These are phyloP conservation scores for Drosophila santomea DNA, from an alignment of 1,140 invertebrate species.

Conservation along the genomic window DNA sequence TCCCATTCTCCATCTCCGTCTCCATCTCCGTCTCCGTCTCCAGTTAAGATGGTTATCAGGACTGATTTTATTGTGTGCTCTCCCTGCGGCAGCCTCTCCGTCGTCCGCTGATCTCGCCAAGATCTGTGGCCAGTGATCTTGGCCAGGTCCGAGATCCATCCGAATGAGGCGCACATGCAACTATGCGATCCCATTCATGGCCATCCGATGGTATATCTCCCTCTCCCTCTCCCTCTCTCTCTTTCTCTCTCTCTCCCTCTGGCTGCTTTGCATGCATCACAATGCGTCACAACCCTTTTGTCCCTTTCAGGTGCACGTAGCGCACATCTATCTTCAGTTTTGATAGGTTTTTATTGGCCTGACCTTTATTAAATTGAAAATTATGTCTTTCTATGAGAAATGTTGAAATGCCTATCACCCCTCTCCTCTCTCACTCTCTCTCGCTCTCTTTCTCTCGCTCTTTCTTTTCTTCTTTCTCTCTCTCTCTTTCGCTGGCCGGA, in stretches of 20 bases:
- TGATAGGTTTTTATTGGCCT: constrained; percentile 78
- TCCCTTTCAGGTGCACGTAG: constrained; percentile 71
- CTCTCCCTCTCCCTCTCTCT: not conserved
- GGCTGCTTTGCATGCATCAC: constrained; percentile 4
- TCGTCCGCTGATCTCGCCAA: not conserved
- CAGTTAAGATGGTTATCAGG: constrained; percentile 66
- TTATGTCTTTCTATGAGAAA: constrained; percentile 82
- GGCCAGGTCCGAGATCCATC: constrained; percentile 3
- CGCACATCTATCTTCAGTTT: constrained; percentile 71
- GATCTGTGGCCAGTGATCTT: constrained; percentile 6
- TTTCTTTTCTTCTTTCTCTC: not conserved
- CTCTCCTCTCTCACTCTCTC: not conserved
- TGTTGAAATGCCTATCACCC: constrained; percentile 50
- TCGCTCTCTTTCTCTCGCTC: not conserved
- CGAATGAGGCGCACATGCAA: constrained; percentile 54
- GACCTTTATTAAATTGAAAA: constrained; percentile 81
- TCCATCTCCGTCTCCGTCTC: constrained; percentile 19
- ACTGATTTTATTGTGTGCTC: constrained; percentile 68
- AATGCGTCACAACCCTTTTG: constrained; percentile 49
- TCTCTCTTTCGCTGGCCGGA: not conserved
- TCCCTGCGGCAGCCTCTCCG: constrained; percentile 34
- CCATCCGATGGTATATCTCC: not conserved
- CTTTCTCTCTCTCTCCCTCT: not conserved
- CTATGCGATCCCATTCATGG: constrained; percentile 71
- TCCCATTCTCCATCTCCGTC: not conserved